Conservation (phyloP, 1,140 invertebrate species). For the Leptopilina clavipes region DNA sequence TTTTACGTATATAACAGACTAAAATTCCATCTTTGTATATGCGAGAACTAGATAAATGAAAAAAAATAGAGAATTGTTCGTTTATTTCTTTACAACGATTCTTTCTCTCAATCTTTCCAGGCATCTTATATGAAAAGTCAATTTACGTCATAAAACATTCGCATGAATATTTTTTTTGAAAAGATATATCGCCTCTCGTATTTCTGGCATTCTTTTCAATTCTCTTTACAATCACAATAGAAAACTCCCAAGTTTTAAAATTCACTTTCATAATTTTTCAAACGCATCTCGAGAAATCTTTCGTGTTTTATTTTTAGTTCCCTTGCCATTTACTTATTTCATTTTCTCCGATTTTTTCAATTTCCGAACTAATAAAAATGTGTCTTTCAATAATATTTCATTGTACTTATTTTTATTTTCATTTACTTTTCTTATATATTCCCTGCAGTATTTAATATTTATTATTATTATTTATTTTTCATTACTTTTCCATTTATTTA, state of each 20-base stretch:
- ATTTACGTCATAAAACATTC: constrained; percentile 5
- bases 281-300: too few relatives aligned
- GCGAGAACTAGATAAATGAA: neutral
- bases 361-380: too few relatives aligned
- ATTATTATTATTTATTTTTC: too few relatives aligned
- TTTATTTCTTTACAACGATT: neutral
- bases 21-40: constrained; percentile 5
- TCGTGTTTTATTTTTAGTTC: too few relatives aligned
- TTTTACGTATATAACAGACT: neutral
- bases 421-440: too few relatives aligned
- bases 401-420: too few relatives aligned
- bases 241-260: neutral
- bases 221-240: neutral
- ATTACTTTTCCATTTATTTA: too few relatives aligned
- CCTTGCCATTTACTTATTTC: too few relatives aligned
- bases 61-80: neutral
- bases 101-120: neutral
- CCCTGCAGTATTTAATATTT: too few relatives aligned
- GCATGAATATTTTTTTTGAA: neutral
- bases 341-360: too few relatives aligned
- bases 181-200: neutral
- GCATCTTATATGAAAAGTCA: neutral
- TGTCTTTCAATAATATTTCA: too few relatives aligned
- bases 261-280: neutral
- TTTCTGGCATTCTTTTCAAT: constrained; percentile 1